A percentile compares a stretch with the other conserved stretches of the same genome.
These are phyloP conservation scores for Lapara coniferarum DNA, from an alignment of 2,888 invertebrate species.

Conservation along the genomic window DNA sequence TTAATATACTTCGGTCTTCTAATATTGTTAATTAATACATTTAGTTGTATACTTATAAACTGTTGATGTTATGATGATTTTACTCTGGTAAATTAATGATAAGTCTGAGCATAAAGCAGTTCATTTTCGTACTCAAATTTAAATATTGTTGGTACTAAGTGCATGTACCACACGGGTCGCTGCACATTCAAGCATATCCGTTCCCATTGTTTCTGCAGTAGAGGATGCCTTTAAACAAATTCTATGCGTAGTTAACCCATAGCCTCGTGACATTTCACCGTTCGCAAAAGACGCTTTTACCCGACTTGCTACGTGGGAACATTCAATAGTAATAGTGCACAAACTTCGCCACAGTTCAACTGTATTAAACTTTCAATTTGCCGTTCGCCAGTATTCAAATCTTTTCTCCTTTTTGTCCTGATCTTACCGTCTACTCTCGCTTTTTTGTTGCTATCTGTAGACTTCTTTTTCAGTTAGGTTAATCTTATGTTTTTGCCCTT, in stretches of 20 bases:
- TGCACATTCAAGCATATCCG: neutral
- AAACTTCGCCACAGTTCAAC: conserved; percentile 31
- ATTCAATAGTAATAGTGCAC: conserved; percentile 33
- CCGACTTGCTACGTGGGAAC: conserved; percentile 47
- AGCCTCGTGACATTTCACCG: conserved; percentile 56
- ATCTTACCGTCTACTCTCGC: too few species aligned
- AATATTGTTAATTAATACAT: too few species aligned
- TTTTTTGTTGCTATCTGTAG: neutral
- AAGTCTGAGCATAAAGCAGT: too few species aligned
- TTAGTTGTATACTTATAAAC: too few species aligned
- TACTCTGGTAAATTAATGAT: neutral
- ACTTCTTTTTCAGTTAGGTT: neutral
- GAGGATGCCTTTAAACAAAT: conserved; percentile 22
- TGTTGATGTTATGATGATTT: neutral
- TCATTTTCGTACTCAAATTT: too few species aligned
- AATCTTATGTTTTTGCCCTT: conserved; percentile 3
- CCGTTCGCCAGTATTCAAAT: conserved; percentile 28
- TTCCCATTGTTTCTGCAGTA: conserved; percentile 31
- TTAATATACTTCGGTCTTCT: too few species aligned
- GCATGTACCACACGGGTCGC: neutral
- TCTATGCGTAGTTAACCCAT: conserved; percentile 47
- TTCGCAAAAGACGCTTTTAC: conserved; percentile 46
- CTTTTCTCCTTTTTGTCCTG: conserved; percentile 25
- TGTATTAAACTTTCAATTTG: conserved; percentile 34
- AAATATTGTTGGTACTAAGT: neutral